Percentiles rank a stretch among this genome's conserved stretches.
phyloP scores from a whole-genome alignment of 92 coral and sea anemone genomes.

The Palythoa heliodiscus region DNA sequence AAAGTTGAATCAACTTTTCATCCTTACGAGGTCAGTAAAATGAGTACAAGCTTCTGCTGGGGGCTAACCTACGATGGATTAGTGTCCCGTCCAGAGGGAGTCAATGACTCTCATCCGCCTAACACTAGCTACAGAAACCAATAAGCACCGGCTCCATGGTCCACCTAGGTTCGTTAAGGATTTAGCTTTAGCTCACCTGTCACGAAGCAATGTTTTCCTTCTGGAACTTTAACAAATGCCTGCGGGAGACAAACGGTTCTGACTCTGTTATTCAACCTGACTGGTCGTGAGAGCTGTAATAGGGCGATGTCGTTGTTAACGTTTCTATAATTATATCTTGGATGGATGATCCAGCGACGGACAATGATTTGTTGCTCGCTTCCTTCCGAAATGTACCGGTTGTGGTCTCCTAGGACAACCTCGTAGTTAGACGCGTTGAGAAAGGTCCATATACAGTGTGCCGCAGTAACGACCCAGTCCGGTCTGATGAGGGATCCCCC shows the following conservation, averaged over 20 bases:
- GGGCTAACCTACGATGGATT: too few species aligned
- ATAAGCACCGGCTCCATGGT: too few species aligned
- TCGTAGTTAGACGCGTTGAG: conserved; percentile 21
- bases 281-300: conserved; percentile 51
- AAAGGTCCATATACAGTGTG: conserved; percentile 24
- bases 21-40: too few species aligned
- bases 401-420: conserved; percentile 51
- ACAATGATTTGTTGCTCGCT: conserved; percentile 46
- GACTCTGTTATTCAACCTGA: conserved; percentile 39
- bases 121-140: too few species aligned
- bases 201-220: conserved; percentile 7
- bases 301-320: conserved; percentile 53
- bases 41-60: too few species aligned
- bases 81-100: too few species aligned
- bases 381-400: conserved; percentile 43
- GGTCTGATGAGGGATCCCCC: conserved; percentile 47
- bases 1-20: too few species aligned
- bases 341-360: conserved; percentile 48
- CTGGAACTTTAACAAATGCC: conserved; percentile 17
- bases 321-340: conserved; percentile 1
- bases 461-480: conserved; percentile 57
- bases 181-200: not conserved
- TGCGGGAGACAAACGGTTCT: conserved; percentile 57
- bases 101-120: too few species aligned
- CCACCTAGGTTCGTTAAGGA: too few species aligned